Conservation (phyloP, 1,140 invertebrate genomes). For the Copidosoma floridanum region DNA sequence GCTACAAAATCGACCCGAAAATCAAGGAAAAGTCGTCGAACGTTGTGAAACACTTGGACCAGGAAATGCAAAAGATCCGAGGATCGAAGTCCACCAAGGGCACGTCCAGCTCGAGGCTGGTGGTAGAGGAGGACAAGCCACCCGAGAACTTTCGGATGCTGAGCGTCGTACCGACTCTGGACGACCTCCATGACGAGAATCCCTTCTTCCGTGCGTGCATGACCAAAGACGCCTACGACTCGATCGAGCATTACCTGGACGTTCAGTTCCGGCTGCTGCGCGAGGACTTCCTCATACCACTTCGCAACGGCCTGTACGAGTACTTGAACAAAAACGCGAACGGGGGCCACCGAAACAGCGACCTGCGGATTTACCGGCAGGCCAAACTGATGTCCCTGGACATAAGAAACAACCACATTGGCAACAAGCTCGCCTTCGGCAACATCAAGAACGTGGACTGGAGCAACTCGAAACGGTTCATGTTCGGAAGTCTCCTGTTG, state of each 20-base stretch:
- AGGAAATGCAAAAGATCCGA: background rate
- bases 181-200: background rate
- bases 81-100: too few species aligned
- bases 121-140: background rate
- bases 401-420: background rate
- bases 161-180: background rate
- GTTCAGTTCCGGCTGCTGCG: slow-evolving; percentile 73
- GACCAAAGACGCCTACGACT: slow-evolving; percentile 60
- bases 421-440: background rate
- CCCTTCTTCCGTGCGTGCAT: slow-evolving; percentile 59
- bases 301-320: slow-evolving; percentile 58
- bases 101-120: too few species aligned
- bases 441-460: background rate
- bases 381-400: background rate
- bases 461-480: background rate
- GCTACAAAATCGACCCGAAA: background rate
- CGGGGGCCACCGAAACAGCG: background rate
- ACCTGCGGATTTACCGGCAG: background rate
- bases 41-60: background rate
- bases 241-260: slow-evolving; percentile 73
- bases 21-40: background rate
- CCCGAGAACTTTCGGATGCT: background rate
- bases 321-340: slow-evolving; percentile 34
- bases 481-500: background rate
- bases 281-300: slow-evolving; percentile 70